Evolutionary conservation across 2,888 invertebrate genomes (phyloP).

Genomic region (Muschampia plurimacula): DNA sequence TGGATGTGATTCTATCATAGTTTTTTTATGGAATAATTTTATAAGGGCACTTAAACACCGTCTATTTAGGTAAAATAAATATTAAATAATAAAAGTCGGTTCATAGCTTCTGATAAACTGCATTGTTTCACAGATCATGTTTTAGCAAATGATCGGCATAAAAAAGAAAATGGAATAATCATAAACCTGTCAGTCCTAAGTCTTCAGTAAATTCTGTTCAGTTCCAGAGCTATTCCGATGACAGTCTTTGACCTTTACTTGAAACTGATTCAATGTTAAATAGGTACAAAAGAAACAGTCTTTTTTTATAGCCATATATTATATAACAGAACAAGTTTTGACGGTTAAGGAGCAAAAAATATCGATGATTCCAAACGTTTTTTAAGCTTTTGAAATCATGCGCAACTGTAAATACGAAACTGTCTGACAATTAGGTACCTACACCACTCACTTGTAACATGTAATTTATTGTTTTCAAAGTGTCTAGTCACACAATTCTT

Average conservation of each 20-base stretch:
- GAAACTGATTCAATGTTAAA: background rate
- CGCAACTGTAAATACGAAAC: conserved; percentile 14
- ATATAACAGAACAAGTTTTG: background rate
- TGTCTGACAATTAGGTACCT: background rate
- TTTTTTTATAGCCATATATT: background rate
- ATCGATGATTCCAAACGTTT: background rate
- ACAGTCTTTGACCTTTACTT: background rate
- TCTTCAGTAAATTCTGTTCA: no score
- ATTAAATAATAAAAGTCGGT: no score
- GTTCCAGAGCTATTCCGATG: background rate
- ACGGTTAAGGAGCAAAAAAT: conserved; percentile 1
- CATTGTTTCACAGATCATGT: no score
- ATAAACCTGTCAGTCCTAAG: no score
- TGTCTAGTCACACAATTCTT: conserved; percentile 18
- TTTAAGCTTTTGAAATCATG: background rate
- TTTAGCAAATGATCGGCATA: no score
- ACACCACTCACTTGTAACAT: conserved; percentile 2
- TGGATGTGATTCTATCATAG: no score
- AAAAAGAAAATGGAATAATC: no score
- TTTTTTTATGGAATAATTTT: no score
- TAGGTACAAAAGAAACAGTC: background rate
- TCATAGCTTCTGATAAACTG: no score
- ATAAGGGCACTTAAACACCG: no score
- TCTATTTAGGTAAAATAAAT: no score
- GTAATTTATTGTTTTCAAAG: conserved; percentile 13